Evolutionary conservation across 2,888 invertebrate species (phyloP), one percentile per base, ranked within the genome.

Genomic region (Microchrysa polita): DNA sequence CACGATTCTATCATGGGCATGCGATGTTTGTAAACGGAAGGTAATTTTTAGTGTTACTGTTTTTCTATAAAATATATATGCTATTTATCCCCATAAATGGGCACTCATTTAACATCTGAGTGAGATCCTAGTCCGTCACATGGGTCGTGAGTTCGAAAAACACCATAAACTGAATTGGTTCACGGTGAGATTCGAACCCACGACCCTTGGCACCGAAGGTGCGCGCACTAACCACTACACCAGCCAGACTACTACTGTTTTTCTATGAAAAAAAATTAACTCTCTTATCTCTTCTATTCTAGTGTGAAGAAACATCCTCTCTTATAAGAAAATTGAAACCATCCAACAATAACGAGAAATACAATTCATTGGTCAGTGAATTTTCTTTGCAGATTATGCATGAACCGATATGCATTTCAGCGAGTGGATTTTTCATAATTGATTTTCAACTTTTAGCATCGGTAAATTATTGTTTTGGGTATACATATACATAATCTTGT

Each of bases 381-480:
- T 84, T 84, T 73, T 80, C 82, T 0, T 60, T 84, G 34, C 84
- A 84, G 76, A 80, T 82, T 1, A 76, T 84, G 4, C 84, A 84
- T 77, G 84, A 85, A 74, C 81, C 80, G 5, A 82, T 84, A 40
- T 76, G 79, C n/a, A 79, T 84, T 7, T 82, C 82, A 1, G 84
- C 84, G 42, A 85, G 83, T 77, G 81, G 83, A 9, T 84, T 85
- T 76, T 84, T 84, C 22, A 80, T 75, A 34, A 79, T 84, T 7
- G 83, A 85, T 77, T 77, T 85, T 67, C 79, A 81, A 27, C 74
- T 84, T 0, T 74, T 84, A 18, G 83, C 84, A 53, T 81, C 79
- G 60, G 84, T 84, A 77, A 79, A 81, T 42, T 27, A 12, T 14
- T 14, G 9, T 2, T 18, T 23, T 18, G 42, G 9, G 9, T 12